phyloP scores from a whole-genome alignment of 2,888 invertebrate species.

The Ophion ventricosus region DNA sequence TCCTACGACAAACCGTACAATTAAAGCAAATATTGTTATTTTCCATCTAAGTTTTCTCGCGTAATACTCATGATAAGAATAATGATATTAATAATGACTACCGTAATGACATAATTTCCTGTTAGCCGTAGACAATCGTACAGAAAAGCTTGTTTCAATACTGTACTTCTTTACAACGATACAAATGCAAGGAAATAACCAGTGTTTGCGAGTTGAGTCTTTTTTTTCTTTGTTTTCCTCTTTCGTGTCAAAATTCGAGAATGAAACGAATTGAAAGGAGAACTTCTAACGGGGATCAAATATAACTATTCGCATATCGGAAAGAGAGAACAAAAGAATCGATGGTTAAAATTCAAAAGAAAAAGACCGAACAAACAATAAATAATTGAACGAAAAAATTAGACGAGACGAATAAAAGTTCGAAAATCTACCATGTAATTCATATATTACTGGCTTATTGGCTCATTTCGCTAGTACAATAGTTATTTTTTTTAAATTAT shows the following conservation, averaged over 20 bases:
- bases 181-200: slow-evolving; percentile 52
- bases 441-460: slow-evolving; percentile 68
- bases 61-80: background rate
- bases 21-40: slow-evolving; percentile 54
- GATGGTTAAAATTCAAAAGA: too few relatives aligned
- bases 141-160: slow-evolving; percentile 51
- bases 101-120: slow-evolving; percentile 39
- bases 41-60: slow-evolving; percentile 22
- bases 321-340: background rate
- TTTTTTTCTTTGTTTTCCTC: slow-evolving; percentile 24
- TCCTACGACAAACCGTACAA: slow-evolving; percentile 55
- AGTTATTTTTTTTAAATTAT: slow-evolving; percentile 38
- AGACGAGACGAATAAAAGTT: background rate
- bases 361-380: background rate
- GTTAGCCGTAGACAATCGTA: slow-evolving; percentile 59
- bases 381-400: slow-evolving; percentile 5
- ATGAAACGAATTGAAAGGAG: background rate
- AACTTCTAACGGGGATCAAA: background rate
- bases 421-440: slow-evolving; percentile 60
- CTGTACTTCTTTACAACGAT: slow-evolving; percentile 38
- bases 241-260: slow-evolving; percentile 5
- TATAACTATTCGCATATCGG: background rate
- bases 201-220: slow-evolving; percentile 47
- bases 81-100: slow-evolving; percentile 50
- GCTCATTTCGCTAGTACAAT: slow-evolving; percentile 67